Evolutionary conservation across 2,888 invertebrate genomes (phyloP), one percentile per base, ranked within the genome.

Genomic region (Trilocha varians): DNA sequence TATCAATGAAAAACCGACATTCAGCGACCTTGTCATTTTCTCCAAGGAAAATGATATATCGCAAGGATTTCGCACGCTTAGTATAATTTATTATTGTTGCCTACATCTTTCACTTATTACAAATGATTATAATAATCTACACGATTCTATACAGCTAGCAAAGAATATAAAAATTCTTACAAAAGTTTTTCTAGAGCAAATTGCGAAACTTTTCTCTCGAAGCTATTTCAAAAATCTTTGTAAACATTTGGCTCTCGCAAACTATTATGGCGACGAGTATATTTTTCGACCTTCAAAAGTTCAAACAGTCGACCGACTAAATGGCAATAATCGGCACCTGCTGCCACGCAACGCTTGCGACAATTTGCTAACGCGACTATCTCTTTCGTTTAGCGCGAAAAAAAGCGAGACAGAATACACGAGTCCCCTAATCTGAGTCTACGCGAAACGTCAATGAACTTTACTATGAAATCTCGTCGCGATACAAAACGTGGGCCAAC

Each of bases 231-330:
- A 25, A 25, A 25, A 25, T 25, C 25, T 25, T 1, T 6, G 11
- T 25, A 25, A 25, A 25, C 11, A 25, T 25, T 25, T 25, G 6
- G 2, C 25, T 3, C 2, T 25, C 6, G 5, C 25, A 2, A 25
- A 25, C 25, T 25, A 25, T 25, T 6, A 25, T 25, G 25, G 11
- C 6, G 25, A 25, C 25, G 25, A 25, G 25, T 25, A 60, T 71
- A 69, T 70, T 80, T 82, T 78, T 79, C 70, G 76, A 83, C 84
- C 82, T 84, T 84, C 76, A 76, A 78, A 76, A 79, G 76, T 80
- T 78, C 70, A 76, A 73, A 70, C 70, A 61, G 68, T 54, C 65
- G 63, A 64, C 69, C 65, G 70, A 63, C 67, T 68, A 65, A 73
- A 72, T 59, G 64, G 62, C 70, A 76, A 78, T 83, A 66, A 75